Conservation (phyloP, 2,888 invertebrate species). For the Quadriops clusia region DNA sequence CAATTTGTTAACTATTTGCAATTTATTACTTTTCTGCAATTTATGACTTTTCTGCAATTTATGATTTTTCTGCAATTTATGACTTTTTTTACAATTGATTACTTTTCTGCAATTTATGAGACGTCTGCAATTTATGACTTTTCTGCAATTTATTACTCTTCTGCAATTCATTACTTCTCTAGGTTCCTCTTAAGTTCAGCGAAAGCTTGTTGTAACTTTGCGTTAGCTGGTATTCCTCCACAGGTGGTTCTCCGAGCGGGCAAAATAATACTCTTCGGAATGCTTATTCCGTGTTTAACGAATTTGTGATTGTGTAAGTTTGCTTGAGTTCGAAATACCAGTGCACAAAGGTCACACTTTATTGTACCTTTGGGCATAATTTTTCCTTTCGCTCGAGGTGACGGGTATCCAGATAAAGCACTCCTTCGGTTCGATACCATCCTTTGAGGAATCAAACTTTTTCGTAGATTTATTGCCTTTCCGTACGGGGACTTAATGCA, state of each 20-base stretch:
- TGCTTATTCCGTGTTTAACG: slow-evolving; percentile 24
- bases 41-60: too few relatives aligned
- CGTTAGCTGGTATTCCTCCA: slow-evolving; percentile 10
- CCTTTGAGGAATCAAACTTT: slow-evolving; percentile 1
- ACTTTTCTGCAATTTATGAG: too few relatives aligned
- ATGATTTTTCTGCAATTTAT: too few relatives aligned
- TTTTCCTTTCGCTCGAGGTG: neutral
- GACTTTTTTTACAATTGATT: too few relatives aligned
- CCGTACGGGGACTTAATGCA: slow-evolving; percentile 26
- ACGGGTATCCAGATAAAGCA: slow-evolving; percentile 3
- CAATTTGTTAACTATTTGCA: too few relatives aligned
- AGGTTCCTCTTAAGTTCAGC: slow-evolving; percentile 10
- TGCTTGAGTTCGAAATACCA: slow-evolving; percentile 23
- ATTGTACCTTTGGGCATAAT: too few relatives aligned
- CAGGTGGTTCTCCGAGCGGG: slow-evolving; percentile 3
- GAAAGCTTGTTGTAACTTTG: slow-evolving; percentile 10
- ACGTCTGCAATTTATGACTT: too few relatives aligned
- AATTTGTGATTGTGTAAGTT: slow-evolving; percentile 24
- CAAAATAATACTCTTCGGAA: slow-evolving; percentile 23
- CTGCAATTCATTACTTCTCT: too few relatives aligned
- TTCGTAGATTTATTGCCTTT: slow-evolving; percentile 1
- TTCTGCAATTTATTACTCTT: too few relatives aligned
- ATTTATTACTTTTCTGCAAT: too few relatives aligned
- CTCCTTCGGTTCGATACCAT: neutral
- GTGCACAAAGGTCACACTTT: slow-evolving; percentile 25